Conservation (phyloP, 2,888 invertebrate genomes). For the Volucella zonaria region DNA sequence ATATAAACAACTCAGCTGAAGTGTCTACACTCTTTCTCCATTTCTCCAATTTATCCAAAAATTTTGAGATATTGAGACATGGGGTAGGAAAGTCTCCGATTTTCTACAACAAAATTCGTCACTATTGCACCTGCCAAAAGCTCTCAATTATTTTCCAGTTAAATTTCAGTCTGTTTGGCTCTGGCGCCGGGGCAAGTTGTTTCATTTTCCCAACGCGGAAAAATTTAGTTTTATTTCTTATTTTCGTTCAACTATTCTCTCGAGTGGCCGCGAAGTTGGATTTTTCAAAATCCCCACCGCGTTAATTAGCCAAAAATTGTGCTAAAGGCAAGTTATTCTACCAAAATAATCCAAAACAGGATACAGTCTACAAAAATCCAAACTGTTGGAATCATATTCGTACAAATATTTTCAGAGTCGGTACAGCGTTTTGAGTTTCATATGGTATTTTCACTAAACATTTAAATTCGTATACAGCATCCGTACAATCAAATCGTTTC, state of each 20-base stretch:
- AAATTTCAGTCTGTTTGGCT: slow-evolving; percentile 70
- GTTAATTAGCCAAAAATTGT: slow-evolving; percentile 30
- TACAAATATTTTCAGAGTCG: not conserved
- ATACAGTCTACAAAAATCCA: slow-evolving; percentile 12
- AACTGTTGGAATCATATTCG: not conserved
- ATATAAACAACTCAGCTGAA: slow-evolving; percentile 40
- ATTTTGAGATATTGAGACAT: not conserved
- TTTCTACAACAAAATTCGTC: slow-evolving; percentile 38
- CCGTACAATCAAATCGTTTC: slow-evolving; percentile 53
- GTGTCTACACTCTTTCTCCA: slow-evolving; percentile 9
- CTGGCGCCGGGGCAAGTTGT: slow-evolving; percentile 71
- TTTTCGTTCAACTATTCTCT: slow-evolving; percentile 56
- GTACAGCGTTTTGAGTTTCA: not conserved
- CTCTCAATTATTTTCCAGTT: slow-evolving; percentile 53
- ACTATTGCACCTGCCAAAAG: slow-evolving; percentile 41
- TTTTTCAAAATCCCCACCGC: slow-evolving; percentile 23
- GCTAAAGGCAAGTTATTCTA: slow-evolving; percentile 5
- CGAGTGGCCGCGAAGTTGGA: slow-evolving; percentile 46
- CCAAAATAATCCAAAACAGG: not conserved
- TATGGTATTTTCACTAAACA: slow-evolving; percentile 1
- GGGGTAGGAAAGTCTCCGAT: slow-evolving; percentile 33
- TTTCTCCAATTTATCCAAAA: slow-evolving; percentile 35
- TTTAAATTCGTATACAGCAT: not conserved
- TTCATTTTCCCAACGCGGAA: slow-evolving; percentile 54
- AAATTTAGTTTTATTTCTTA: slow-evolving; percentile 63